Evolutionary conservation across 2,113 vertebrate genomes (phyloP), one percentile per base, ranked within the genome.

Genomic region (Chamaetylas fuelleborni): DNA sequence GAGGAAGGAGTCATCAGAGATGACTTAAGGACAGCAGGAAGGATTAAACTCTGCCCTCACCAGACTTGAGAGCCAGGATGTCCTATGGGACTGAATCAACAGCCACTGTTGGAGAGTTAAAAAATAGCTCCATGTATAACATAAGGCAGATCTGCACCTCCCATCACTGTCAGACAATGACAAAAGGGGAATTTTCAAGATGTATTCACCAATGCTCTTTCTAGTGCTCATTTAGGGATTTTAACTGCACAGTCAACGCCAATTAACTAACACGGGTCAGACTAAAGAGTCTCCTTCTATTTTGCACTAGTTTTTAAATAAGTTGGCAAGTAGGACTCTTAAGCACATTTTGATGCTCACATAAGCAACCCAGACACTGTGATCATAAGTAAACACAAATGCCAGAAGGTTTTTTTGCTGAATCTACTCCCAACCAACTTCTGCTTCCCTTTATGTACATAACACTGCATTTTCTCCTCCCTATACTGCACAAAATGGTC

Each of bases 401-500:
- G 24, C 18, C 47, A 56, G 54, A 85, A 89, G 33, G 10, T 51
- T 77, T 64, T 90, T 42, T 23, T 58, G 33, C 56, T 71, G 24
- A 88, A 77, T 62, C 50, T 58, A 70, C 54, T 88, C 54, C 36
- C 42, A 78, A 62, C 3, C 22, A 83, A 26, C 51, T 94, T 93
- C 74, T 73, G 2, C 33, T 81, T 78, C 48, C 76, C 47, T 78
- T 86, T 74, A 83, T 38, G 24, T 36, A 80, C 5, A 29, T 2
- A 95, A 47, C 24, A 43, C 83, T 45, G 50, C 11, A 29, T 84
- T 82, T 88, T 72, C 56, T 88, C 76, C 61, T 93, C 56, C 34
- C 33, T 90, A 23, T 79, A 60, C n/a, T 56, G 25, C 34, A 81
- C 50, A 83, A n/a, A 83, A 56, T 33, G 22, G 18, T 76, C 73